Conservation (phyloP, 1,140 invertebrate species). For the Acyrthosiphon pisum region DNA sequence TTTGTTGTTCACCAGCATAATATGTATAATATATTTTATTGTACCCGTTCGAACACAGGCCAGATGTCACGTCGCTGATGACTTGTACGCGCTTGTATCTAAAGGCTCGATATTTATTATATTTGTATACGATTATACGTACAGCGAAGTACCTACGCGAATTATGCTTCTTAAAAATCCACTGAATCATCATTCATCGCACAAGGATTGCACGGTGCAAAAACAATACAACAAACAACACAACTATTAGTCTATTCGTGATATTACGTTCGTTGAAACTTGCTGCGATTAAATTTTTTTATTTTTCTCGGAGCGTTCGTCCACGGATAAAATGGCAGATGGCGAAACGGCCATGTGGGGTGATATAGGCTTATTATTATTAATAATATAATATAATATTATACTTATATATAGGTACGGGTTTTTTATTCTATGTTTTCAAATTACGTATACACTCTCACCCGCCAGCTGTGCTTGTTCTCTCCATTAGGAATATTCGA, state of each 20-base stretch:
- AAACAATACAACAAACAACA: not conserved
- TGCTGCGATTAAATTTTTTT: not conserved
- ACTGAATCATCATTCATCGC: too few species aligned
- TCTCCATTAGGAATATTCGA: not conserved
- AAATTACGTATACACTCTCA: not conserved
- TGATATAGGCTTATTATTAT: not conserved
- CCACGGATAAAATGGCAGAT: slow-evolving; percentile 15
- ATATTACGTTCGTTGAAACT: not conserved
- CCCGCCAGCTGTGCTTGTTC: slow-evolving; percentile 27
- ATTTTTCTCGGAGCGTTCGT: not conserved
- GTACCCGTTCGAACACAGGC: not conserved
- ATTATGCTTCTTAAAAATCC: not conserved
- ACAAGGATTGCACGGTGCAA: not conserved
- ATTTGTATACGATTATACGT: too few species aligned
- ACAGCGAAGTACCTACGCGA: not conserved
- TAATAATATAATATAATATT: slow-evolving; percentile 25
- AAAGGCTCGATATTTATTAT: not conserved
- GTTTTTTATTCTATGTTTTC: slow-evolving; percentile 24
- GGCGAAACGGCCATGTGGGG: slow-evolving; percentile 17
- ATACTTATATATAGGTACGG: not conserved
- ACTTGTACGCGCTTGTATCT: not conserved
- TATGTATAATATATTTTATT: not conserved
- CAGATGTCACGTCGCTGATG: not conserved
- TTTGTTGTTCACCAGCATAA: not conserved
- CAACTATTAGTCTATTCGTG: not conserved